Base-by-base conservation (phyloP, 2,797 vertebrate species). In the Syngnathus acus region DNA sequence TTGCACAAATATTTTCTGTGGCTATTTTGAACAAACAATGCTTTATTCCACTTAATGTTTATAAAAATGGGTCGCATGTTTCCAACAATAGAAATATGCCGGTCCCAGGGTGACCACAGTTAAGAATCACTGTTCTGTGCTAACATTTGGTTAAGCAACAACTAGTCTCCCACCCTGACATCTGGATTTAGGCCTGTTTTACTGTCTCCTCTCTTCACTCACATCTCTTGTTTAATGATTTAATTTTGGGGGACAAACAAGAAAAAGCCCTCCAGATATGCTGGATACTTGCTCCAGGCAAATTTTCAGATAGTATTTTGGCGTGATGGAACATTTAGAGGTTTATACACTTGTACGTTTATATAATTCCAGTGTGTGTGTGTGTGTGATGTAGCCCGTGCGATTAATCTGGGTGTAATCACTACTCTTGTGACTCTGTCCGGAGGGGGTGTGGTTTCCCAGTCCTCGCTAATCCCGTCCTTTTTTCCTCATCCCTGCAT, bases 381-480 rank as follows among this genome's bases (percentile, higher is more conserved):
- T 48, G 50, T 39, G 61, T 58, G 70, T 72, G 77, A 75, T 16
- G 68, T 65, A 64, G 48, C 69, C 69, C 26, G 65, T 69, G 73
- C 84, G 73, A 81, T 86, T 88, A 90, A 90, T 87, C 87, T 82
- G 68, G n/a, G 40, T 82, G 84, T 83, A 89, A 88, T 89, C 82
- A 80, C 75, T 78, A 75, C 65, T 71, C 86, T 79, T 70, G 73
- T 72, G 65, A 80, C 66, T 78, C 72, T 61, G 77, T 75, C 72
- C 74, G 71, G 72, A 80, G 76, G 79, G 61, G 51, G 67, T 80
- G 75, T 37, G 26, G 26, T 57, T 37, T 26, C 14, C 32, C 26
- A 57, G 11, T 68, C 70, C 68, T 72, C 73, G 75, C 76, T 91
- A 90, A 91, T 91, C 90, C 83, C 2, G 26, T 57, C 14, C 37